These are phyloP conservation scores for Hippocampus abdominalis DNA, from an alignment of 2,113 vertebrate species.

Conservation along the genomic window DNA sequence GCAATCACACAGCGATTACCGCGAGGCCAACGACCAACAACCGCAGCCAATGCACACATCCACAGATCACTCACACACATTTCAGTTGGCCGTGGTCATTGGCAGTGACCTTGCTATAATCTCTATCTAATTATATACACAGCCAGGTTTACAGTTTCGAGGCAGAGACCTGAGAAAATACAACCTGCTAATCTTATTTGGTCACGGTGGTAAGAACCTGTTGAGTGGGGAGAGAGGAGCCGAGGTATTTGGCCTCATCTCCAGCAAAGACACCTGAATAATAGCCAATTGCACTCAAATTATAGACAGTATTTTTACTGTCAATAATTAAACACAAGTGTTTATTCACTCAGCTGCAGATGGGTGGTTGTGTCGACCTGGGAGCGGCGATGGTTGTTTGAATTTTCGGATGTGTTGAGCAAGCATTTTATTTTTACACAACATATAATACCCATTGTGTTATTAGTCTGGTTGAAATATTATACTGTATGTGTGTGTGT, in stretches of 20 bases:
- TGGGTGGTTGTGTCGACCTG: background rate
- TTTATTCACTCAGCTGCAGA: background rate
- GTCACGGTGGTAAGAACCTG: constrained; percentile 61
- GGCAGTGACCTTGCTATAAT: constrained; percentile 61
- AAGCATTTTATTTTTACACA: background rate
- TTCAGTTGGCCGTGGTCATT: constrained; percentile 57
- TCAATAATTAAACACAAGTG: background rate
- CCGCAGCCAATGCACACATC: constrained; percentile 39
- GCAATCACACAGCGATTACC: constrained; percentile 58
- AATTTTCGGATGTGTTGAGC: background rate
- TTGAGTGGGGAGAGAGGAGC: constrained; percentile 21
- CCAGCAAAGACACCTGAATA: background rate
- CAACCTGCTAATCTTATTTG: constrained; percentile 71
- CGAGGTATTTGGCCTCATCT: background rate
- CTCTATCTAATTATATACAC: constrained; percentile 73
- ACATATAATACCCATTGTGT: background rate
- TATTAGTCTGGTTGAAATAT: background rate
- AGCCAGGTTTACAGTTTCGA: constrained; percentile 68
- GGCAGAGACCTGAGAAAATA: constrained; percentile 72
- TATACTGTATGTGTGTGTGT: too few species aligned
- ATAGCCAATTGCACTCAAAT: background rate
- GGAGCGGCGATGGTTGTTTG: too few species aligned
- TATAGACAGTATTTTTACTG: background rate
- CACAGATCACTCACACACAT: constrained; percentile 43
- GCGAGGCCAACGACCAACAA: constrained; percentile 39